phyloP scores from a whole-genome alignment of 2,113 vertebrate genomes.

The Nerophis lumbriciformis region DNA sequence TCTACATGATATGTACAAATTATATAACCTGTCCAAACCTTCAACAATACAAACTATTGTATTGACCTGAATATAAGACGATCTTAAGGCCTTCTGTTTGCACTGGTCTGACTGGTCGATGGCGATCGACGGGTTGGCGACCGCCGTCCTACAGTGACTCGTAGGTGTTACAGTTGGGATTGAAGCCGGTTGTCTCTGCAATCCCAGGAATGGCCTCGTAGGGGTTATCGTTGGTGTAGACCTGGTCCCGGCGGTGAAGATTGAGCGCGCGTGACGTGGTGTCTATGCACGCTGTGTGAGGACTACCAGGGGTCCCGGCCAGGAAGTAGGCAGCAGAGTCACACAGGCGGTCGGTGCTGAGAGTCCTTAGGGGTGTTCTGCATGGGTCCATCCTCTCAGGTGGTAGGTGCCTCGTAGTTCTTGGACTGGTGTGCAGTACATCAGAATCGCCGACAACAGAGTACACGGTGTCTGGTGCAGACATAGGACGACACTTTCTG shows the following conservation, averaged over 20 bases:
- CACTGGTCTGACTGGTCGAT: too few species aligned
- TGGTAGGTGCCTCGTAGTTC: constrained; percentile 27
- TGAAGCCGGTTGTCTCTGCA: constrained; percentile 7
- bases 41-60: too few species aligned
- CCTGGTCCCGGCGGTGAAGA: constrained; percentile 9
- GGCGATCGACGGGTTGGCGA: too few species aligned
- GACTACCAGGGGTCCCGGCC: constrained; percentile 36
- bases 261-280: background rate
- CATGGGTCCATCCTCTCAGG: constrained; percentile 10
- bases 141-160: constrained; percentile 49
- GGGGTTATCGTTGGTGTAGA: constrained; percentile 58
- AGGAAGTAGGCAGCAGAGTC: constrained; percentile 52
- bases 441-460: constrained; percentile 45
- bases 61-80: too few species aligned
- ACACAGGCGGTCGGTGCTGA: constrained; percentile 42
- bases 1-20: too few species aligned
- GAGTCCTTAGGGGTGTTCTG: constrained; percentile 24
- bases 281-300: constrained; percentile 3
- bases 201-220: constrained; percentile 56
- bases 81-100: too few species aligned
- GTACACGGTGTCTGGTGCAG: constrained; percentile 36
- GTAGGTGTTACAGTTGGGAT: constrained; percentile 40
- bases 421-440: constrained; percentile 32
- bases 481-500: constrained; percentile 5
- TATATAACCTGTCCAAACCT: too few species aligned